Base-by-base conservation (phyloP, 2,113 vertebrate genomes). In the Nycticorax nycticorax region DNA sequence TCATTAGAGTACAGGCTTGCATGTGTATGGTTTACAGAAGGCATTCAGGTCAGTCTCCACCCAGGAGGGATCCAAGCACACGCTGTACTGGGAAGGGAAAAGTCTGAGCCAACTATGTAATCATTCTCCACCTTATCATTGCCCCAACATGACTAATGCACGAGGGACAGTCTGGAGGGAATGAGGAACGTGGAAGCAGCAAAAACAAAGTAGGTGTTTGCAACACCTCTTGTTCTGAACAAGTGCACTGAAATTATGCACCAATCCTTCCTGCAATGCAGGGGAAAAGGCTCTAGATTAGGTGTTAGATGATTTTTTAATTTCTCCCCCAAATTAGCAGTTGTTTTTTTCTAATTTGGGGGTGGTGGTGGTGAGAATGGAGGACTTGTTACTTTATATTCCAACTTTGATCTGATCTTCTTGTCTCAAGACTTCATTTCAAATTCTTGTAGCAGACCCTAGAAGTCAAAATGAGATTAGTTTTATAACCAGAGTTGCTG, bases 41-140 rank as follows among this genome's bases (percentile, higher is more conserved):
- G 92, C 96, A 93, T 97, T 97, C 86, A 41, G 95, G 97, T 96
- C 97, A 95, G 73, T 79, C 94, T 97, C 96, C 92, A 84, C 94
- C 97, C 95, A 96, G 96, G 59, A 96, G 93, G 76, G 96, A 95
- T 94, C 8, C 26, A 95, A 78, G 90, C 81, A 89, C 96, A 78
- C 33, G 64, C 83, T 96, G 74, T 84, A 85, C 96, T 73, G 94
- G 94, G 92, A 96, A 96, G 92, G 88, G 87, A 93, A 96, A 97
- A 93, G 87, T 59, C 96, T 97, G 96, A 97, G 96, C 85, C 96
- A 97, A 95, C 96, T 97, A 89, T 92, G 92, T 94, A 97, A 96
- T 96, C 95, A 81, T 97, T 98, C 93, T 91, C 96, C 96, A 96
- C 93, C 96, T 97, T 91, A 91, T 88, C 85, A 89, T 94, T 89